Conservation (phyloP, 2,888 invertebrate species). For the Oligia fasciuncula region DNA sequence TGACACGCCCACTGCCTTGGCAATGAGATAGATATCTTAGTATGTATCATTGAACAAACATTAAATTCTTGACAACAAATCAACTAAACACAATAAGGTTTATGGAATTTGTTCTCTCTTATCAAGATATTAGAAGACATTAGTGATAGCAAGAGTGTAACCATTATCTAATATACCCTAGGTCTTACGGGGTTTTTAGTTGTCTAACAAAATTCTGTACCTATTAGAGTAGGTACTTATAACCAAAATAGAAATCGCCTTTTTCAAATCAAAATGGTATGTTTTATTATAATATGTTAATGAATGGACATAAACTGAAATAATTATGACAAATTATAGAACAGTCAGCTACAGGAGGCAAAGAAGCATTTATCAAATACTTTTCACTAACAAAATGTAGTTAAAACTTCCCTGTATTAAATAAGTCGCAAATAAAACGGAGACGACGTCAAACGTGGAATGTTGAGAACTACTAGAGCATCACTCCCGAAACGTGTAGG, state of each 20-base stretch:
- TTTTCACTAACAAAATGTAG: not conserved
- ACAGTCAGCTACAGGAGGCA: not conserved
- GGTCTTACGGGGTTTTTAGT: not conserved
- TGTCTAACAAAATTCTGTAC: not conserved
- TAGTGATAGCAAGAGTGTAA: not conserved
- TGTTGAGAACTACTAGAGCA: slow-evolving; percentile 33
- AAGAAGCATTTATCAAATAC: slow-evolving; percentile 2
- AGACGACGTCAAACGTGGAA: slow-evolving; percentile 20
- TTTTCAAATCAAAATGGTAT: not conserved
- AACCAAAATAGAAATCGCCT: not conserved
- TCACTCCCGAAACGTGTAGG: slow-evolving; percentile 54
- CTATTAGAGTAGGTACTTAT: not conserved
- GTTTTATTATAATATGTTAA: not conserved
- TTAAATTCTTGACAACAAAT: slow-evolving; percentile 33
- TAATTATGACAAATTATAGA: not conserved
- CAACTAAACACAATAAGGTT: not conserved
- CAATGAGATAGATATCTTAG: slow-evolving; percentile 16
- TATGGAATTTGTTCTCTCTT: not conserved
- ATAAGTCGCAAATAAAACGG: slow-evolving; percentile 8
- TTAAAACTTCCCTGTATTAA: slow-evolving; percentile 5
- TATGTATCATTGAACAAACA: slow-evolving; percentile 23
- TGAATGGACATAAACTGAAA: not conserved
- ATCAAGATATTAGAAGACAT: not conserved
- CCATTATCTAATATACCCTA: not conserved
- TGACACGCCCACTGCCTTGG: slow-evolving; percentile 26